A percentile compares a stretch with the other conserved stretches of the same genome.
These are phyloP conservation scores for Gorsachius goisagi DNA, from an alignment of 2,113 vertebrate species.

Conservation along the genomic window DNA sequence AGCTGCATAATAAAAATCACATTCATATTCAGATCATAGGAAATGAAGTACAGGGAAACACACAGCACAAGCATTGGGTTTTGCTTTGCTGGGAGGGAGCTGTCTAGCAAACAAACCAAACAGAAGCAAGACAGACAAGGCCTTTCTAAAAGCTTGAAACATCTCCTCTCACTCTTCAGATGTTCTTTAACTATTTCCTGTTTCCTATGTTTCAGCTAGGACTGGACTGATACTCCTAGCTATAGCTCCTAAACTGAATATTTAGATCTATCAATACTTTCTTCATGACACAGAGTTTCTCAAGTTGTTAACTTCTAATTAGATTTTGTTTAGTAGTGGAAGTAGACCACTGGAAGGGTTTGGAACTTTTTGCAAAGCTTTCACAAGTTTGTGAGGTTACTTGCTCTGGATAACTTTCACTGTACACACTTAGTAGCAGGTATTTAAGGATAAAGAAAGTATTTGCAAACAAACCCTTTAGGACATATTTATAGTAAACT, in stretches of 20 bases:
- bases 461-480: neutral
- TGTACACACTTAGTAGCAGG: neutral
- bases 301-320: neutral
- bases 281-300: neutral
- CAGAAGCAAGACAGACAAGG: neutral
- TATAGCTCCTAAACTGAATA: neutral
- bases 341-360: neutral
- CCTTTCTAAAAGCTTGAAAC: neutral
- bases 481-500: neutral
- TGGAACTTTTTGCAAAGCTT: neutral
- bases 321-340: neutral
- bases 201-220: neutral
- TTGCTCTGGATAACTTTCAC: neutral
- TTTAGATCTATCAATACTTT: neutral
- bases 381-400: neutral
- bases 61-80: neutral
- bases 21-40: neutral
- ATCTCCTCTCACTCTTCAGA: neutral
- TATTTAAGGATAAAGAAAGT: neutral
- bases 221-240: neutral
- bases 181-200: neutral
- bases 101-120: neutral
- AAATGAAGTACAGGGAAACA: neutral
- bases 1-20: neutral
- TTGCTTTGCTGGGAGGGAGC: neutral